Base-by-base conservation (phyloP, 2,113 vertebrate species). In the Misgurnus mizolepis region DNA sequence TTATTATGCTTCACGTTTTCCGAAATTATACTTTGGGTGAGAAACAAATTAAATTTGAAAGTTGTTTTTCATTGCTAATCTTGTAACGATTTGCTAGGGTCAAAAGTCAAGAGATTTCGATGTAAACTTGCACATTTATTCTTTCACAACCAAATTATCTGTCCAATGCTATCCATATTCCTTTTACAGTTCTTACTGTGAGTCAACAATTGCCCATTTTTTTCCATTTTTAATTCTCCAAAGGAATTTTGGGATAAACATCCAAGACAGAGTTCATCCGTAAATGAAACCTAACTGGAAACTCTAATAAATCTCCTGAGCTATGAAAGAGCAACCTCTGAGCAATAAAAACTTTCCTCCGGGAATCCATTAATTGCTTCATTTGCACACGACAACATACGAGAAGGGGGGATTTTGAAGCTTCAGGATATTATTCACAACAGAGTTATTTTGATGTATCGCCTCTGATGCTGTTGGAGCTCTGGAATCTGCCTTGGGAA, bases 371-470 rank as follows among this genome's bases (percentile, higher is more conserved):
- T 91, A 92, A 91, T 92, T 92, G 90, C 85, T 85, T 86, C 80
- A 86, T 92, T 88, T 88, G 79, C 80, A 89, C 87, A 80, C 81
- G 56, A 78, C 83, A 83, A 81, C 84, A 85, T 88, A 88, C 88
- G 80, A 84, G 85, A 79, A 67, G 80, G 79, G 67, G 77, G 79
- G 64, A 70, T 84, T 69, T 69, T 83, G 79, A 71, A 80, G 82
- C 72, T 73, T 84, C 84, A 83, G 85, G 88, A 91, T 93, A 91
- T 91, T 91, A 91, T 89, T 89, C 89, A 85, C 88, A 84, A 87
- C 91, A 91, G 78, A 79, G 83, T 75, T 87, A 87, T 91, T 92
- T 92, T 92, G 89, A 93, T 91, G 89, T 90, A 85, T 84, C 87
- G 84, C 67, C 84, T 85, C 74, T 91, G 90, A 89, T 89, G 88